Conservation (phyloP, 1,140 invertebrate species). For the Pollicipes pollicipes region DNA sequence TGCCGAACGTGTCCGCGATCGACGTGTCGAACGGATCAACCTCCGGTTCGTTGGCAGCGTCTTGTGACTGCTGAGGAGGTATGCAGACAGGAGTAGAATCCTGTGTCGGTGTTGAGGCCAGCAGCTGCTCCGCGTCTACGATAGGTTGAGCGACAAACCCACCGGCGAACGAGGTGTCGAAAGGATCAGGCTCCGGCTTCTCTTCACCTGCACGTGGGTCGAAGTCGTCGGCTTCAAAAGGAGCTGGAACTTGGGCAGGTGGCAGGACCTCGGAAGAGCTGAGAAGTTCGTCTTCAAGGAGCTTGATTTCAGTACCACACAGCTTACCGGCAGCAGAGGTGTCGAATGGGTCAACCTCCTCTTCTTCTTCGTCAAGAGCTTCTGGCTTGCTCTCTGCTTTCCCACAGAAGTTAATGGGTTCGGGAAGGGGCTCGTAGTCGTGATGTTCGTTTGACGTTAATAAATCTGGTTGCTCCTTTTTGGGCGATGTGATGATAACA, state of each 20-base stretch:
- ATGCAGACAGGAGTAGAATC: conserved; percentile 10
- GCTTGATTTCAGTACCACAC: conserved; percentile 16
- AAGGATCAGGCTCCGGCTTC: conserved; percentile 22
- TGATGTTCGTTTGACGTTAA: conserved; percentile 14
- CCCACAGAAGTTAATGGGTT: conserved; percentile 13
- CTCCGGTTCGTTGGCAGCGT: conserved; percentile 18
- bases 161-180: conserved; percentile 24
- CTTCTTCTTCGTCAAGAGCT: conserved; percentile 12
- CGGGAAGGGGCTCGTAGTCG: conserved; percentile 6
- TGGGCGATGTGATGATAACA: conserved; percentile 5
- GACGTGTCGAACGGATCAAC: conserved; percentile 69
- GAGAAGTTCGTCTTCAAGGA: conserved; percentile 18
- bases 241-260: not conserved
- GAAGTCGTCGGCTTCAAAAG: conserved; percentile 37
- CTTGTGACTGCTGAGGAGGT: conserved; percentile 8
- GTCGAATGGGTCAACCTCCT: conserved; percentile 20
- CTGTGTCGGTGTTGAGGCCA: not conserved
- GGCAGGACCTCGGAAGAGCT: conserved; percentile 4
- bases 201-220: conserved; percentile 44
- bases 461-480: conserved; percentile 15
- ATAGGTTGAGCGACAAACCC: conserved; percentile 16
- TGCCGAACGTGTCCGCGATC: conserved; percentile 47
- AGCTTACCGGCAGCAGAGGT: conserved; percentile 19
- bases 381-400: conserved; percentile 14
- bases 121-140: conserved; percentile 11